Evolutionary conservation across 2,797 vertebrate species (phyloP).

Genomic region (Enteromius fasciolatus): DNA sequence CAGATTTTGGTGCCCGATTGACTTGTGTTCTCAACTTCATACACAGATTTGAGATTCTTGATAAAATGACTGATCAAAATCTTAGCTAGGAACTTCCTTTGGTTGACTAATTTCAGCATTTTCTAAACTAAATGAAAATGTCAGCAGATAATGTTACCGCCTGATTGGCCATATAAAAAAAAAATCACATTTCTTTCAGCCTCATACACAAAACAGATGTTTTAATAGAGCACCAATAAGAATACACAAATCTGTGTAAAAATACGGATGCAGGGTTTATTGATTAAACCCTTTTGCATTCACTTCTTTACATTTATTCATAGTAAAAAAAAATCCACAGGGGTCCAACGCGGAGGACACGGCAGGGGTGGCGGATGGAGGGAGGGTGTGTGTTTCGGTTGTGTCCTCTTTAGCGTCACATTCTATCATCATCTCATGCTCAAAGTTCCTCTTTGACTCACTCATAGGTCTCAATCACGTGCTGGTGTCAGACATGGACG

Average conservation of each 20-base stretch:
- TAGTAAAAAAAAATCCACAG: constrained; percentile 78
- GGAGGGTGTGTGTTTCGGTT: background rate
- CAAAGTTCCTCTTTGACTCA: constrained; percentile 51
- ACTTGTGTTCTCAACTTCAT: background rate
- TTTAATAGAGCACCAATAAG: constrained; percentile 43
- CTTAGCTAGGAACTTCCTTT: background rate
- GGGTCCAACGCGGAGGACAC: constrained; percentile 65
- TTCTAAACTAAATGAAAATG: background rate
- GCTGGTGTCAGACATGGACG: constrained; percentile 95
- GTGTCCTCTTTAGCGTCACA: constrained; percentile 48
- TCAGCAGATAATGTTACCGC: background rate
- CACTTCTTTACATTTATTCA: constrained; percentile 70
- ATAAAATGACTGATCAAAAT: background rate
- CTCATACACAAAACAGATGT: background rate
- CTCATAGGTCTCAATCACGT: constrained; percentile 78
- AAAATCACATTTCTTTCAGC: background rate
- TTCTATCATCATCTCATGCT: constrained; percentile 58
- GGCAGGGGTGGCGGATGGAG: constrained; percentile 14
- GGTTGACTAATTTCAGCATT: background rate
- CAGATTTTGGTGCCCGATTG: background rate
- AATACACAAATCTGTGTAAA: constrained; percentile 53
- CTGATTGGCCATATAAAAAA: constrained; percentile 4
- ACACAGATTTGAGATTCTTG: background rate
- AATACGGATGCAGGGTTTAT: constrained; percentile 73
- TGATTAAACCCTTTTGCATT: constrained; percentile 65